phyloP scores from a whole-genome alignment of 2,113 vertebrate genomes.

The Caranx ignobilis region DNA sequence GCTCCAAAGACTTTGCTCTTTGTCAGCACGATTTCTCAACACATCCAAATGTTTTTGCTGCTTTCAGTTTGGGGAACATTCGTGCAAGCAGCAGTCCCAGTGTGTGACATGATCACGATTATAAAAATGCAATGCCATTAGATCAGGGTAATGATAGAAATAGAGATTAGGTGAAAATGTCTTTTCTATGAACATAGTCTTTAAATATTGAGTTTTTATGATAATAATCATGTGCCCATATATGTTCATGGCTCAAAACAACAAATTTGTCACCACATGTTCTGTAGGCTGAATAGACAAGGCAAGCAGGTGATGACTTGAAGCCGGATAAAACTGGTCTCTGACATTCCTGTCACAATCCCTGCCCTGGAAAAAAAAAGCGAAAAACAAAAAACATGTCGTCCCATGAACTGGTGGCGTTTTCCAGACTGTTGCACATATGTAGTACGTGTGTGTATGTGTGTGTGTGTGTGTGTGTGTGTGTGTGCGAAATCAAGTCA shows the following conservation, averaged over 20 bases:
- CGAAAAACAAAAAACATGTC: neutral
- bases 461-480: neutral
- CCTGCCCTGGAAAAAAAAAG: conserved; percentile 40
- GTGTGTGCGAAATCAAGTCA: neutral
- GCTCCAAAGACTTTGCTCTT: conserved; percentile 50
- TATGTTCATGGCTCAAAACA: neutral
- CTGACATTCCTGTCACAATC: conserved; percentile 49
- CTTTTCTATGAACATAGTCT: neutral
- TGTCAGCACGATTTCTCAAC: conserved; percentile 72
- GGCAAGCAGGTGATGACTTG: conserved; percentile 14
- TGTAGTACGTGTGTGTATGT: neutral
- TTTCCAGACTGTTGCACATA: conserved; percentile 24
- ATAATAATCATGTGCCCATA: neutral
- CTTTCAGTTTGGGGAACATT: conserved; percentile 27
- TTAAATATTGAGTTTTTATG: neutral
- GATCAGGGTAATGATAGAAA: neutral
- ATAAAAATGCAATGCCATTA: neutral
- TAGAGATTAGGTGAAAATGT: neutral
- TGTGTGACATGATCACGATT: neutral
- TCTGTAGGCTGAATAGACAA: neutral
- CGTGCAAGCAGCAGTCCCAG: neutral
- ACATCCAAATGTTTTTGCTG: conserved; percentile 42
- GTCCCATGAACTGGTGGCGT: neutral
- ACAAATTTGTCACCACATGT: conserved; percentile 9
- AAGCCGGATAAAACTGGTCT: conserved; percentile 28